Conservation (phyloP, 2,888 invertebrate genomes). For the Perithous albicinctus region DNA sequence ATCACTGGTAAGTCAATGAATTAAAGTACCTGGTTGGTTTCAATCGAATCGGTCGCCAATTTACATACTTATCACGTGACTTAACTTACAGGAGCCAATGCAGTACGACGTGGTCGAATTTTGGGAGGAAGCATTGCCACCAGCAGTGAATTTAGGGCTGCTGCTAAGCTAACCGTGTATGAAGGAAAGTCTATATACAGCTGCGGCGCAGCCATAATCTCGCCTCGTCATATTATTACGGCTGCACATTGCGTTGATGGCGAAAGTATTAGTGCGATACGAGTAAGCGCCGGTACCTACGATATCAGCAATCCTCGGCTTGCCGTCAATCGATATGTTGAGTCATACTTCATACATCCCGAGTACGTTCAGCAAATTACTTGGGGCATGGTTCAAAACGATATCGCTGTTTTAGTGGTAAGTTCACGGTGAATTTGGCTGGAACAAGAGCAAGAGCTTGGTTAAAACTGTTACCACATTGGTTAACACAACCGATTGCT, state of each 20-base stretch:
- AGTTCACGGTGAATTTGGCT: neutral
- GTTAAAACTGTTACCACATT: no score
- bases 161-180: neutral
- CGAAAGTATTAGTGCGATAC: neutral
- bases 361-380: neutral
- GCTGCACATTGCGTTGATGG: neutral
- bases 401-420: slow-evolving; percentile 10
- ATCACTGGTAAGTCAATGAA: neutral
- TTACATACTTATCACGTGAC: neutral
- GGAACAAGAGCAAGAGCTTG: no score
- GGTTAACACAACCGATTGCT: no score
- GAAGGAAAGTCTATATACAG: neutral
- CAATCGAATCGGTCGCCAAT: no score
- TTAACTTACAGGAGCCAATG: neutral
- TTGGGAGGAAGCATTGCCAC: neutral
- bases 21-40: no score
- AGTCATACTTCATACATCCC: neutral
- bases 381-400: neutral
- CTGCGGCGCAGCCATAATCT: neutral
- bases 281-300: neutral
- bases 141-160: neutral
- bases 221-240: neutral
- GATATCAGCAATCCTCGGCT: neutral
- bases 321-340: neutral
- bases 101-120: neutral